A percentile compares a stretch with the other conserved stretches of the same genome.
These are phyloP conservation scores for Drosophila recens DNA, from an alignment of 2,888 invertebrate genomes.

Conservation along the genomic window DNA sequence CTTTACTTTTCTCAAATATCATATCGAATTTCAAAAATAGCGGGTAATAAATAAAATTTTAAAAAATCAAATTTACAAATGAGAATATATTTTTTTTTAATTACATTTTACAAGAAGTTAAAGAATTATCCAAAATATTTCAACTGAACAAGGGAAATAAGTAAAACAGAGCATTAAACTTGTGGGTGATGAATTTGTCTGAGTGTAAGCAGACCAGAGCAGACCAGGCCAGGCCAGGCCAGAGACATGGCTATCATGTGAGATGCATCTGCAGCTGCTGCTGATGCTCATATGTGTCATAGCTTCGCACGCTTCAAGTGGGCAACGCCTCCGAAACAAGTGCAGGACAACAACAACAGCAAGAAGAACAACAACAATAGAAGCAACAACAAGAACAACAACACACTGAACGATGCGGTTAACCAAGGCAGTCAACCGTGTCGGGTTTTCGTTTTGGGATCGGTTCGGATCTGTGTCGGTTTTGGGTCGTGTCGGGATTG, in stretches of 20 bases:
- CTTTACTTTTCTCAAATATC: too few species aligned
- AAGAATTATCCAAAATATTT: too few species aligned
- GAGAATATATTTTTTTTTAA: too few species aligned
- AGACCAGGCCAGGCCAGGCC: slow-evolving; percentile 5
- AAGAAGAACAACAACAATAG: slow-evolving; percentile 12
- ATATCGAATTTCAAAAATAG: too few species aligned
- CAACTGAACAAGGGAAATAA: too few species aligned
- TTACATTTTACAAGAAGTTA: too few species aligned
- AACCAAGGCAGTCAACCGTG: slow-evolving; percentile 55
- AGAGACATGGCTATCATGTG: slow-evolving; percentile 43
- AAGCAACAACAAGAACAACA: slow-evolving; percentile 19
- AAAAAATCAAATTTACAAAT: too few species aligned
- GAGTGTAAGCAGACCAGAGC: neutral
- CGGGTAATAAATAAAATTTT: too few species aligned
- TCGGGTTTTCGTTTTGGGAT: slow-evolving; percentile 35
- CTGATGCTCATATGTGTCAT: slow-evolving; percentile 54
- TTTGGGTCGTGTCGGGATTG: slow-evolving; percentile 46
- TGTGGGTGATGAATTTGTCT: neutral
- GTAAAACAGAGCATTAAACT: too few species aligned
- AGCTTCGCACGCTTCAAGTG: slow-evolving; percentile 61
- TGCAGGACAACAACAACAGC: slow-evolving; percentile 40
- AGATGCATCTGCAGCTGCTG: slow-evolving; percentile 56
- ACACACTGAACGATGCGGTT: slow-evolving; percentile 56
- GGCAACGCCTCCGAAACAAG: slow-evolving; percentile 70
- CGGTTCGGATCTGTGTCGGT: slow-evolving; percentile 26